A percentile compares a stretch with the other conserved stretches of the same genome.
Conservation (phyloP, 2,797 vertebrate genomes). For the Neostethus bicornis region DNA sequence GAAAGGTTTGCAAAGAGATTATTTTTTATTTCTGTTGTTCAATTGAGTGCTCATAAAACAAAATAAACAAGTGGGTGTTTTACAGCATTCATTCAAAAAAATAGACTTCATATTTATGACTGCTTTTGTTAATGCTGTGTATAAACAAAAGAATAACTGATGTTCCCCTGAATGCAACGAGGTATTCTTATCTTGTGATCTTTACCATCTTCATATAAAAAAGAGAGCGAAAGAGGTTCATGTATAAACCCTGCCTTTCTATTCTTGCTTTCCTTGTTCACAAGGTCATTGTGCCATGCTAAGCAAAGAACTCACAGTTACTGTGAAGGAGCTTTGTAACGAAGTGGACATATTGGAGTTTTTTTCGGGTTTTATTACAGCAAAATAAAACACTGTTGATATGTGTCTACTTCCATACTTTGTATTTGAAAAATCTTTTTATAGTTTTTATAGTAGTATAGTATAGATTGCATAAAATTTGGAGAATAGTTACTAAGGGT, state of each 20-base stretch:
- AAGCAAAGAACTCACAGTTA: constrained; percentile 23
- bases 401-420: not conserved
- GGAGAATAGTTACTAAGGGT: not conserved
- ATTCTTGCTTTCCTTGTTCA: constrained; percentile 46
- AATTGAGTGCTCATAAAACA: constrained; percentile 63
- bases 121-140: constrained; percentile 26
- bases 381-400: constrained; percentile 3
- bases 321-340: constrained; percentile 22
- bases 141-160: constrained; percentile 56
- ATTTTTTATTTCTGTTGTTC: constrained; percentile 64
- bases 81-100: constrained; percentile 74
- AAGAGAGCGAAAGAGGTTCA: constrained; percentile 45
- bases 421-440: not conserved
- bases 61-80: constrained; percentile 57
- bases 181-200: constrained; percentile 11
- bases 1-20: constrained; percentile 52
- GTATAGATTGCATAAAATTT: not conserved
- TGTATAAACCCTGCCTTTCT: constrained; percentile 46
- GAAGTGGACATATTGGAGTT: constrained; percentile 30
- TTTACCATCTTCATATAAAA: constrained; percentile 35
- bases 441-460: not conserved
- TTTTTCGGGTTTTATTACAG: too few species aligned
- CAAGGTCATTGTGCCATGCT: constrained; percentile 40
- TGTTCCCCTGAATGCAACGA: constrained; percentile 33
- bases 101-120: constrained; percentile 72